Evolutionary conservation across 2,888 invertebrate genomes (phyloP).

Genomic region (Plebejus argus): DNA sequence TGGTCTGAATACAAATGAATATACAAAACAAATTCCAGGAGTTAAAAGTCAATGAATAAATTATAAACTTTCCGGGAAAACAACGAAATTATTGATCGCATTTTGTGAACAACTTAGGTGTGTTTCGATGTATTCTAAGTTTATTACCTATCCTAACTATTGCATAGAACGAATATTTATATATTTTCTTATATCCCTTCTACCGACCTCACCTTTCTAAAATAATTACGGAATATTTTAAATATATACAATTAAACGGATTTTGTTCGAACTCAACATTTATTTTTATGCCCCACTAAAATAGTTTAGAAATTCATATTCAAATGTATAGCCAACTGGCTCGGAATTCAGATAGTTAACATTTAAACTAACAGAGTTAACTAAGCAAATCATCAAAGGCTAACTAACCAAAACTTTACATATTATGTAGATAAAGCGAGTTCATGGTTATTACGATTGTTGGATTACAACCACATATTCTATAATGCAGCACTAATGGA

Average conservation of each 20-base stretch:
- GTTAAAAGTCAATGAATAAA: constrained; percentile 22
- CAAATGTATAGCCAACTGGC: background rate
- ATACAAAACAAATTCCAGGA: constrained; percentile 23
- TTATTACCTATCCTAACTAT: background rate
- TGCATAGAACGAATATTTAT: too few relatives aligned
- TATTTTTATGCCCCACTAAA: background rate
- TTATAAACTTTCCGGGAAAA: background rate
- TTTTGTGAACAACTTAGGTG: background rate
- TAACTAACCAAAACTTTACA: constrained; percentile 23
- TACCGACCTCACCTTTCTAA: background rate
- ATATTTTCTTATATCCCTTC: too few relatives aligned
- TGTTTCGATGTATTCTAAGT: background rate
- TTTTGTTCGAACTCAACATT: background rate
- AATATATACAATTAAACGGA: too few relatives aligned
- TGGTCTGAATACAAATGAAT: constrained; percentile 28
- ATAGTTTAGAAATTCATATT: background rate
- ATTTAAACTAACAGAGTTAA: constrained; percentile 18
- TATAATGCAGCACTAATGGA: constrained; percentile 37
- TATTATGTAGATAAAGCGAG: constrained; percentile 6
- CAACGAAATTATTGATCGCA: background rate
- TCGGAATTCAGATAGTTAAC: background rate
- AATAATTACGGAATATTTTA: too few relatives aligned
- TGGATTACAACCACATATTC: constrained; percentile 25
- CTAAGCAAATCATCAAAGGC: constrained; percentile 15
- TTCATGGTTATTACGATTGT: constrained; percentile 26